These are phyloP conservation scores for Xylocopa sonorina DNA, from an alignment of 1,140 invertebrate genomes.

Conservation along the genomic window DNA sequence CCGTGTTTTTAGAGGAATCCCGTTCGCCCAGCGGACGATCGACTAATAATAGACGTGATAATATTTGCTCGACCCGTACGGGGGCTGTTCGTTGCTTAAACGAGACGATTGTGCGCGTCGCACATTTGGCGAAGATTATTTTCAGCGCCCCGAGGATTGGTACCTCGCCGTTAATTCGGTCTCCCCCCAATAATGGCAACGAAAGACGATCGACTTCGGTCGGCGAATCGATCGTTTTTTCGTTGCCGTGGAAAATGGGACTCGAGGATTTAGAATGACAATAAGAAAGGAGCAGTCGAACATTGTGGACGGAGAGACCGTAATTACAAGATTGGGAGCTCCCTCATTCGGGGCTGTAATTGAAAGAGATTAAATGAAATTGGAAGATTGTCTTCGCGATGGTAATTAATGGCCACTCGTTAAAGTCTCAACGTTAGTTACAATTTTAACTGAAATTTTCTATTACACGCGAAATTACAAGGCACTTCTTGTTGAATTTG, in stretches of 20 bases:
- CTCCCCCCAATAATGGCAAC: neutral
- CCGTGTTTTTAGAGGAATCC: conserved; percentile 48
- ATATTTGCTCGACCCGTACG: conserved; percentile 33
- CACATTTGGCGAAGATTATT: conserved; percentile 23
- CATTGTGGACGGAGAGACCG: too few species aligned
- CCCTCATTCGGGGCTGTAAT: neutral
- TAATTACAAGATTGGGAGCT: too few species aligned
- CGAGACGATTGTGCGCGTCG: neutral
- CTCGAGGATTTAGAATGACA: too few species aligned
- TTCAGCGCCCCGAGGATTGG: neutral
- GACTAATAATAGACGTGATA: conserved; percentile 53
- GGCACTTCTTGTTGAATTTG: neutral
- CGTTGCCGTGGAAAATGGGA: too few species aligned
- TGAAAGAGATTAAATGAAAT: neutral
- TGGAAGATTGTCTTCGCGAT: neutral
- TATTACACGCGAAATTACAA: neutral
- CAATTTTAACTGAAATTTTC: neutral
- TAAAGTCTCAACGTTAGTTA: neutral
- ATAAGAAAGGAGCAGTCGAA: too few species aligned
- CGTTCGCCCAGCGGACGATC: conserved; percentile 23
- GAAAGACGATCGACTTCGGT: neutral
- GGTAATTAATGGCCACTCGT: neutral
- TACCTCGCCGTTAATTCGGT: neutral
- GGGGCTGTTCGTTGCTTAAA: neutral
- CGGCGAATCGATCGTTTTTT: neutral